These are phyloP conservation scores for Porphyrio hochstetteri DNA, from an alignment of 2,113 vertebrate genomes.

Conservation along the genomic window DNA sequence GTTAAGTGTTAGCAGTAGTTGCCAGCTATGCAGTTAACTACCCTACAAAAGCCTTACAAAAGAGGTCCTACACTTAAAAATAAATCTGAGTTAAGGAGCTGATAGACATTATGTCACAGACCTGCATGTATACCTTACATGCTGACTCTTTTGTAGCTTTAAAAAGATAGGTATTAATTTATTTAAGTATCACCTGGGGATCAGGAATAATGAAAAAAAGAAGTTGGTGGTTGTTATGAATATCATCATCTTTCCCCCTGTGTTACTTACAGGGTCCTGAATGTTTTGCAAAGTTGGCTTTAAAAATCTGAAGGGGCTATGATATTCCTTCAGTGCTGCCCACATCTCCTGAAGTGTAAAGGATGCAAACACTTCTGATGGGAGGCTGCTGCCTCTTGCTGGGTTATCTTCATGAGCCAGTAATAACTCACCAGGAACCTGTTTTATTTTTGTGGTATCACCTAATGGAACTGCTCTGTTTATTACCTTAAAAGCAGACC, in stretches of 20 bases:
- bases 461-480: not conserved
- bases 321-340: not conserved
- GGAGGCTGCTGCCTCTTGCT: not conserved
- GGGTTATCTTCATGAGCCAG: not conserved
- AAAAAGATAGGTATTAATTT: not conserved
- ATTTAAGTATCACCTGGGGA: not conserved
- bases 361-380: not conserved
- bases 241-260: not conserved
- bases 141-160: not conserved
- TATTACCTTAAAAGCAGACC: not conserved
- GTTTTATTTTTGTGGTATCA: not conserved
- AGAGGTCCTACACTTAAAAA: not conserved
- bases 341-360: not conserved
- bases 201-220: not conserved
- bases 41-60: not conserved
- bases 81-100: conserved; percentile 17
- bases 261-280: not conserved
- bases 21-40: not conserved
- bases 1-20: not conserved
- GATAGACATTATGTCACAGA: not conserved
- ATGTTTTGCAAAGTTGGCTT: not conserved
- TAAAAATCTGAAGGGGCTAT: not conserved
- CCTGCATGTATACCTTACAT: not conserved
- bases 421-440: not conserved
- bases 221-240: not conserved